Evolutionary conservation across 2,797 vertebrate genomes (phyloP), one percentile per base, ranked within the genome.

Genomic region (Chiroxiphia lanceolata): DNA sequence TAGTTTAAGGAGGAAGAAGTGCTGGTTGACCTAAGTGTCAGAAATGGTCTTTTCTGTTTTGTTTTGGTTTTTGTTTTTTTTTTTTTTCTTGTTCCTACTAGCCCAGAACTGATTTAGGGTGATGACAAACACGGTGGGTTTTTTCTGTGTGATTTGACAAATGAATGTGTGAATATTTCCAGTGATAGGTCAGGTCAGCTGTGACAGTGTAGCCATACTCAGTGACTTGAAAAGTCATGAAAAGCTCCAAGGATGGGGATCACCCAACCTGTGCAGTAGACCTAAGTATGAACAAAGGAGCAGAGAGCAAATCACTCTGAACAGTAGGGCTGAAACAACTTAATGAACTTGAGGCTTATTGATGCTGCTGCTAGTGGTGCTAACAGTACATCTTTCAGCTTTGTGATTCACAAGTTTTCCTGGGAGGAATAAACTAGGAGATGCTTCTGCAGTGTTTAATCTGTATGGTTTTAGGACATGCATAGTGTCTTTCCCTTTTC

Each of bases 91-190:
- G 12, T 23, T 81, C 6, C 27, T 57, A 18, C 9, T 42, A 36
- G 51, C 5, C 15, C 23, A 75, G 64, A 71, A 81, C 29, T 64
- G 33, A 56, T 47, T 77, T 44, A 79, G 10, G 8, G 26, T 83
- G 27, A 44, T 51, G 29, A 7, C 4, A 42, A 16, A 13, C 31
- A 14, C 0, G 0, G 40, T 10, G 0, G 33, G 4, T 11, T 76
- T 74, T 48, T 80, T 70, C 48, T 34, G 4, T 68, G 20, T 47
- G n/a, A 59, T 88, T 57, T 84, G 33, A 60, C 10, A 34, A 56
- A 59, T 12, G 16, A 47, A 56, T 18, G 4, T 1, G 0, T 50
- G 42, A 57, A 7, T 75, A 9, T 71, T 83, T 81, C 33, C 21
- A 78, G 4, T 18, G 9, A 20, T 78, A 47, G 29, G 10, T 75